phyloP scores from a whole-genome alignment of 1,140 invertebrate species.

The Aphidius ervi region DNA sequence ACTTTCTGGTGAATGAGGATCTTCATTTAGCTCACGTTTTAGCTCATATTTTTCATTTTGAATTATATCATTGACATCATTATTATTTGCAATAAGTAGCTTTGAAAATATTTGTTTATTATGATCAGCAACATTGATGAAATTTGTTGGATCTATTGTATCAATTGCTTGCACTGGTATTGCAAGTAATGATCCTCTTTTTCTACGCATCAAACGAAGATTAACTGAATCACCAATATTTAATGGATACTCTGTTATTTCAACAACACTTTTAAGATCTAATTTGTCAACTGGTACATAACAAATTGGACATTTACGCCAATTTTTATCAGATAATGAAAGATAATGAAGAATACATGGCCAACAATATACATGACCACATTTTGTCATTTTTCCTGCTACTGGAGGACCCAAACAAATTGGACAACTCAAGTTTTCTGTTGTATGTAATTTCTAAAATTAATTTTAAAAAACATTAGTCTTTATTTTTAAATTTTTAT shows the following conservation, averaged over 20 bases:
- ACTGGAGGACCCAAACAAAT: constrained; percentile 83
- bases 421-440: constrained; percentile 76
- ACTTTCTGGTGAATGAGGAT: constrained; percentile 73
- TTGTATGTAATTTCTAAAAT: constrained; percentile 57
- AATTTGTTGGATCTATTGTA: constrained; percentile 34
- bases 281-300: constrained; percentile 70
- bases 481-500: neutral
- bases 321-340: constrained; percentile 72
- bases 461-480: too few relatives aligned
- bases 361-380: constrained; percentile 96
- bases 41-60: constrained; percentile 70
- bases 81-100: constrained; percentile 66
- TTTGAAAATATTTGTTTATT: constrained; percentile 65
- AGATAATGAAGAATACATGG: constrained; percentile 92
- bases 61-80: constrained; percentile 66
- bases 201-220: constrained; percentile 82
- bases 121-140: constrained; percentile 52
- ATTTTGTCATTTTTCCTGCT: constrained; percentile 87
- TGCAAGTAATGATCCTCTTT: constrained; percentile 72
- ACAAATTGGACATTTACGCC: constrained; percentile 84
- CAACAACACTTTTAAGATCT: constrained; percentile 73
- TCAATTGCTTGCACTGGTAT: constrained; percentile 57
- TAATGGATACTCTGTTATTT: constrained; percentile 57
- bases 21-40: constrained; percentile 59
- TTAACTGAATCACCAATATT: constrained; percentile 70